phyloP scores from a whole-genome alignment of 2,797 vertebrate genomes.

The Coccyzus lansbergi region DNA sequence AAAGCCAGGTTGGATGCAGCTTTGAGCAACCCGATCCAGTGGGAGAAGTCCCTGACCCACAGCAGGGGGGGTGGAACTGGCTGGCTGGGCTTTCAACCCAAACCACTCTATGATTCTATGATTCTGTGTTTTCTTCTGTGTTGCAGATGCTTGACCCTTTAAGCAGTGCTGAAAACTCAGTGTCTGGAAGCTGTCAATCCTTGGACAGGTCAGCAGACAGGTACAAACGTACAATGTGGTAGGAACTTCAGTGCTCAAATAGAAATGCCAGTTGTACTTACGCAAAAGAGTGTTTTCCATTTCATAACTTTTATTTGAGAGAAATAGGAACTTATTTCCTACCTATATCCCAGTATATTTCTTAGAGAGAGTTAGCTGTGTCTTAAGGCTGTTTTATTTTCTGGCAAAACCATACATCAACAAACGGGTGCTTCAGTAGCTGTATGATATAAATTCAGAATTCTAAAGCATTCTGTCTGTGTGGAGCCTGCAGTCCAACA shows the following conservation, averaged over 20 bases:
- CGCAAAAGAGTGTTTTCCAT: not conserved
- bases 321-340: not conserved
- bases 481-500: not conserved
- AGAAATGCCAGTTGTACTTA: not conserved
- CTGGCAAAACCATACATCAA: not conserved
- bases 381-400: conserved; percentile 3
- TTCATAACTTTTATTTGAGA: not conserved
- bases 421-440: not conserved
- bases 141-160: conserved; percentile 92
- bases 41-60: too few relatives aligned
- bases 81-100: too few relatives aligned
- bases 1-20: too few relatives aligned
- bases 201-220: conserved; percentile 94
- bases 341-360: not conserved
- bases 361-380: not conserved
- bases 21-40: too few relatives aligned
- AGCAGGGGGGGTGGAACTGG: too few relatives aligned
- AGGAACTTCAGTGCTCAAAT: not conserved
- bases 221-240: conserved; percentile 74
- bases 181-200: conserved; percentile 97
- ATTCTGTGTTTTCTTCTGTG: conserved; percentile 3
- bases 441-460: not conserved
- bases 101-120: too few relatives aligned
- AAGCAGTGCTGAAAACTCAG: conserved; percentile 95
- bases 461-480: not conserved